Conservation (phyloP, 2,113 vertebrate genomes). For the Leucopsar rothschildi region DNA sequence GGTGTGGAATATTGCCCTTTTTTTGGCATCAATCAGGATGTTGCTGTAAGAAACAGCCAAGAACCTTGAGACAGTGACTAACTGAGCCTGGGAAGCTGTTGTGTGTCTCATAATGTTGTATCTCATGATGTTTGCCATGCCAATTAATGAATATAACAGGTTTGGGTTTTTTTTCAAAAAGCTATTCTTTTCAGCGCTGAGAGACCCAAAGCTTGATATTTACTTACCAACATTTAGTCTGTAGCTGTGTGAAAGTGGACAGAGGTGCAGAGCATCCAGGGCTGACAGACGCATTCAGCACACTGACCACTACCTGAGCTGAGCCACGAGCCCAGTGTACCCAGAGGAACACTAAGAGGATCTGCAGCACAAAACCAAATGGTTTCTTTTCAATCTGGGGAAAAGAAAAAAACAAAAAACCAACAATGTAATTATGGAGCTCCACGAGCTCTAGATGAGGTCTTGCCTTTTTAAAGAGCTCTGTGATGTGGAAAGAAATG, state of each 20-base stretch:
- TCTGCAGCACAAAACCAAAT: not conserved
- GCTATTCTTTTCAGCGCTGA: not conserved
- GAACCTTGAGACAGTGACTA: not conserved
- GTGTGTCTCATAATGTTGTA: not conserved
- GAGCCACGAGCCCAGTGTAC: fast-evolving
- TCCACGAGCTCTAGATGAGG: not conserved
- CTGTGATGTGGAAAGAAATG: not conserved
- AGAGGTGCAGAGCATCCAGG: not conserved
- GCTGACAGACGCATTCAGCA: not conserved
- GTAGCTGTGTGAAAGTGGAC: not conserved
- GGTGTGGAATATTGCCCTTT: not conserved
- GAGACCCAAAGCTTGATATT: not conserved
- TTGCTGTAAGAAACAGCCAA: not conserved
- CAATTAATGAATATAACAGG: not conserved
- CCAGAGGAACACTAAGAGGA: not conserved
- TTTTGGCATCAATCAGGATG: not conserved
- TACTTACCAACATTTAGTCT: not conserved
- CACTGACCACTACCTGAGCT: not conserved
- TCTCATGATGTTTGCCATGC: not conserved
- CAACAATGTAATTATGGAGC: not conserved
- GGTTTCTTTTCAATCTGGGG: not conserved
- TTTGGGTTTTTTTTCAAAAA: not conserved
- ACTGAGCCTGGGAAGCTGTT: not conserved
- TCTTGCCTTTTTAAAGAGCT: not conserved
- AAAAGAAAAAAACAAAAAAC: not conserved